Evolutionary conservation across 2,888 invertebrate genomes (phyloP), one percentile per base, ranked within the genome.

Genomic region (Eretmocerus hayati): DNA sequence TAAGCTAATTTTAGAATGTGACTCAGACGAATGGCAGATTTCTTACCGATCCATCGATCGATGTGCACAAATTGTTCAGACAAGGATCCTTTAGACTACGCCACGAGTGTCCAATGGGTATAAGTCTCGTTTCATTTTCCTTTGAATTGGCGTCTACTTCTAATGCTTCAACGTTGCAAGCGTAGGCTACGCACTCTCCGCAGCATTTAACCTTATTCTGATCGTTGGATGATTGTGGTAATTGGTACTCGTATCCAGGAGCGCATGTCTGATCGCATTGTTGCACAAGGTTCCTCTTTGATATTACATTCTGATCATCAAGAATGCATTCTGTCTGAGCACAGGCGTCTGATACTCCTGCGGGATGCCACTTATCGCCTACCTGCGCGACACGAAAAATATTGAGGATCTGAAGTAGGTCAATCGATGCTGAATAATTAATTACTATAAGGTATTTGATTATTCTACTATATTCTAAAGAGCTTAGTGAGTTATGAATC

Each of bases 241-340:
- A 58, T 84, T 84, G 42, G 58, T 85, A 85, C 42, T 66, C 66
- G 72, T 78, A 84, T 1, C 87, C 88, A 51, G 79, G 62, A n/a
- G 64, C 63, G 45, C 65, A 65, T 5, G 44, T n/a, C 2, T 26
- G 47, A 9, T 45, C 63, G 62, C 57, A 71, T 48, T 62, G 67
- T 60, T 62, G 56, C 0, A 59, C 48, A 11, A 52, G 56, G 1
- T 48, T 42, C 35, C 55, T 56, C 32, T 63, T 62, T 5, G 56
- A 51, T 8, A 66, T 4, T 1, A 57, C 62, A n/a, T 48, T 49
- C n/a, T n/a, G n/a, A 1, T 46, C 38, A 6, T 59, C 55, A 30
- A 54, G 55, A 2, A 58, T 36, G 40, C 72, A 72, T 30, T 59
- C 56, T 13, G 60, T 55, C 3, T 52, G 52, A 1, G 55, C 49